Conservation (phyloP, 2,113 vertebrate genomes). For the Myotis davidii region DNA sequence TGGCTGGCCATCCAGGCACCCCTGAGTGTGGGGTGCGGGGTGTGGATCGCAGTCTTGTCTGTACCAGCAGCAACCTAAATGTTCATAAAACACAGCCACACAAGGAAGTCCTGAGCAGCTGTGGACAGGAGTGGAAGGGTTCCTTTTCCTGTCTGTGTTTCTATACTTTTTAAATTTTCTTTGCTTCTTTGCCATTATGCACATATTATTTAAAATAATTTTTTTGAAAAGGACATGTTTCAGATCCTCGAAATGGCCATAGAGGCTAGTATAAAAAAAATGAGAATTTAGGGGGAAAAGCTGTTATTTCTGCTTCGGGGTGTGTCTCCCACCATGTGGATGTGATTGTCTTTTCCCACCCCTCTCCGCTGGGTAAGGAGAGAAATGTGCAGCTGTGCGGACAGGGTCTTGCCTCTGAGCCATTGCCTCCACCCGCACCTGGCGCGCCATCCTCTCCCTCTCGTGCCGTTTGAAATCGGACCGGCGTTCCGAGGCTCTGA, state of each 20-base stretch:
- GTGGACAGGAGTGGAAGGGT: not conserved
- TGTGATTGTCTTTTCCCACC: rapidly evolving
- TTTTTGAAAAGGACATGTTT: not conserved
- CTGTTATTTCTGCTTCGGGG: not conserved
- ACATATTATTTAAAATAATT: not conserved
- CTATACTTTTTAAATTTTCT: not conserved
- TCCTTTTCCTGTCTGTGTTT: not conserved
- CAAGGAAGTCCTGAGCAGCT: rapidly evolving
- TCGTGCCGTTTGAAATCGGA: not conserved
- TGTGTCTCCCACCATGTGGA: not conserved
- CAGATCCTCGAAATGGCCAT: not conserved
- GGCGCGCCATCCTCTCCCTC: not conserved
- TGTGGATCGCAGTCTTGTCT: not conserved
- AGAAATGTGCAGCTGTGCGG: rapidly evolving
- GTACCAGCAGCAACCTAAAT: not conserved
- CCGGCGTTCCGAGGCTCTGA: not conserved
- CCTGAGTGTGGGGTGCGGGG: not conserved
- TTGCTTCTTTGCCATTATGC: not conserved
- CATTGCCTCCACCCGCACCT: not conserved
- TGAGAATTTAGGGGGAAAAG: not conserved
- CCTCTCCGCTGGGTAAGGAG: not conserved
- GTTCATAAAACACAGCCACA: not conserved
- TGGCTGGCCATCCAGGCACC: rapidly evolving
- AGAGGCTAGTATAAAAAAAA: not conserved
- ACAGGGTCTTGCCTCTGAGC: not conserved